Conservation (phyloP, 2,113 vertebrate species). For the Solea senegalensis region DNA sequence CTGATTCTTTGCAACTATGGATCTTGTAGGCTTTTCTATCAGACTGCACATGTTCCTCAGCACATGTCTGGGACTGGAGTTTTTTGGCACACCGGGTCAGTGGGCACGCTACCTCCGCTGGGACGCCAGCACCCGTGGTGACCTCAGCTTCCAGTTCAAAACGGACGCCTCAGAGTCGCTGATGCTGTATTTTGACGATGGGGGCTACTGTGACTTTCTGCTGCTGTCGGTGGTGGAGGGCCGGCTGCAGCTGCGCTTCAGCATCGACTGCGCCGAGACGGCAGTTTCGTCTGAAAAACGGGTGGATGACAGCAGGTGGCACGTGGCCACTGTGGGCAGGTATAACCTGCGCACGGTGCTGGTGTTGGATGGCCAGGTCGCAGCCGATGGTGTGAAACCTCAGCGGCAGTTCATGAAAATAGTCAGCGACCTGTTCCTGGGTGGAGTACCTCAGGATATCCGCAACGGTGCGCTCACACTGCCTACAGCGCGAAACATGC, state of each 20-base stretch:
- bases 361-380: slow-evolving; percentile 89
- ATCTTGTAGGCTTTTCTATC: slow-evolving; percentile 87
- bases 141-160: slow-evolving; percentile 97
- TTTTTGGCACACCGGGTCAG: slow-evolving; percentile 92
- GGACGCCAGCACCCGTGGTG: slow-evolving; percentile 95
- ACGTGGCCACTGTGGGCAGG: slow-evolving; percentile 91
- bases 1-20: slow-evolving; percentile 78
- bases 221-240: slow-evolving; percentile 91
- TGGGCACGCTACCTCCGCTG: slow-evolving; percentile 99
- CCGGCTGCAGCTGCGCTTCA: slow-evolving; percentile 91
- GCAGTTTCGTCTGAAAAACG: slow-evolving; percentile 84
- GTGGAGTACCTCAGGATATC: slow-evolving; percentile 93
- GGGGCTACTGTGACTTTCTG: slow-evolving; percentile 97
- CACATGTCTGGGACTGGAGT: slow-evolving; percentile 92
- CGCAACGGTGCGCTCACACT: slow-evolving; percentile 89
- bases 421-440: slow-evolving; percentile 95
- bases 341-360: slow-evolving; percentile 88
- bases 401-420: slow-evolving; percentile 95
- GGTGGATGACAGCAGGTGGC: slow-evolving; percentile 93
- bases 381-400: slow-evolving; percentile 86
- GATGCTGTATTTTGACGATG: slow-evolving; percentile 97
- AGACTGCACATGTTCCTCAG: slow-evolving; percentile 89
- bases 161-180: slow-evolving; percentile 92
- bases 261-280: slow-evolving; percentile 96
- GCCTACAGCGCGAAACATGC: slow-evolving; percentile 85